A percentile compares a stretch with the other conserved stretches of the same genome.
Conservation (phyloP, 2,113 vertebrate genomes). For the Oreotrochilus melanogaster region DNA sequence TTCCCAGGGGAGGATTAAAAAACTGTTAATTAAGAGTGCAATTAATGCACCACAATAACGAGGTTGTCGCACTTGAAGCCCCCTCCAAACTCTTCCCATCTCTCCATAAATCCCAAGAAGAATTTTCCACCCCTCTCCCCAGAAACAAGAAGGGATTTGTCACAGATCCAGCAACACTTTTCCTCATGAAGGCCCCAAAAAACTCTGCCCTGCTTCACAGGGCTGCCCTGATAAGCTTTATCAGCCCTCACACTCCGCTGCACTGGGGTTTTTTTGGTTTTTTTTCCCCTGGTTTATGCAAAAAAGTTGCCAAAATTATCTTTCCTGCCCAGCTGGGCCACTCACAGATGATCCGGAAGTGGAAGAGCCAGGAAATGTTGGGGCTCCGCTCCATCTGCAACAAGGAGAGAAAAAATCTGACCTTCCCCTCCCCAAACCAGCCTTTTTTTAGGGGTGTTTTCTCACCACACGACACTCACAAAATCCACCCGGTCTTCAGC, state of each 20-base stretch:
- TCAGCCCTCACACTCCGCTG: neutral
- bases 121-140: fast-evolving
- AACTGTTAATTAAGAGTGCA: fast-evolving
- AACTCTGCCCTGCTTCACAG: neutral
- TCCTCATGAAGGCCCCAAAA: neutral
- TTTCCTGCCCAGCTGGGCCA: slow-evolving; percentile 64
- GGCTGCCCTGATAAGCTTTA: neutral
- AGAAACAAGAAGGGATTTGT: too few species aligned
- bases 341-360: slow-evolving; percentile 94
- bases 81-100: fast-evolving
- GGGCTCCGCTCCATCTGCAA: slow-evolving; percentile 96
- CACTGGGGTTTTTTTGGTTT: neutral
- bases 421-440: fast-evolving
- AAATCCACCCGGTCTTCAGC: slow-evolving; percentile 97
- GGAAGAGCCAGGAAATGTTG: slow-evolving; percentile 97
- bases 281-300: neutral
- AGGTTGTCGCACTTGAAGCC: neutral
- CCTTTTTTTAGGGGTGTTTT: fast-evolving
- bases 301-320: slow-evolving; percentile 59
- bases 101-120: fast-evolving
- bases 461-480: slow-evolving; percentile 77
- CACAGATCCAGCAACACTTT: fast-evolving
- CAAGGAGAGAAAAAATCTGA: fast-evolving
- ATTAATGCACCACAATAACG: fast-evolving
- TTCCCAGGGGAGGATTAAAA: too few species aligned